Evolutionary conservation across 2,888 invertebrate genomes (phyloP), one percentile per base, ranked within the genome.

Genomic region (Melinaea menophilus): DNA sequence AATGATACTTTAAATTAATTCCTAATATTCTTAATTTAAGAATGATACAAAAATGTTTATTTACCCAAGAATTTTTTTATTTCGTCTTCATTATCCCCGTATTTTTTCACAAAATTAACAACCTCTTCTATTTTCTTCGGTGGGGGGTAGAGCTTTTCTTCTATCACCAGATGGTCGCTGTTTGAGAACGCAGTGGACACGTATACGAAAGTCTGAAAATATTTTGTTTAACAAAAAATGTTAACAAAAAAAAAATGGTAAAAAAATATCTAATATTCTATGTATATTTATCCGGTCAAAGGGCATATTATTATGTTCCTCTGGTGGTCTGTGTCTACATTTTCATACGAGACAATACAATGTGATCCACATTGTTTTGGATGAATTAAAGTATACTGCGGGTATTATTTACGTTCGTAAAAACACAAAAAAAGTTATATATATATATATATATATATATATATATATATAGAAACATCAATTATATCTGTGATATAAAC

Each of bases 101-200:
- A 62, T 33, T 73, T 58, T 2, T 77, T 69, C 0, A 75, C 37
- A 5, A 75, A 72, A 4, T 72, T 63, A 45, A 77, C 68, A 0
- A 80, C 73, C 4, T 83, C 71, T 0, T 74, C 66, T 0, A 80
- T 63, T 0, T 93, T 92, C 67, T 71, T 76, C 0, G 78, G 75
- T 0, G 81, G 72, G 0, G 81, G 76, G 51, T 84, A 84, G 4
- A 82, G 63, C 0, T 70, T 64, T 65, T 85, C 86, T 2, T 84
- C 78, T 1, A 82, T 61, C 0, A 74, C 61, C 0, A 66, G 2
- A 33, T 67, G 71, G 11, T 78, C 65, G 0, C 72, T 63, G 55
- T 84, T 76, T 0, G 74, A 61, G 62, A 74, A 84, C 0, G 79
- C 80, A 0, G 84, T 84, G 0, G 85, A 85, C 7, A 82, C 69